phyloP scores from a whole-genome alignment of 2,113 vertebrate species.

The Myiozetetes cayanensis region DNA sequence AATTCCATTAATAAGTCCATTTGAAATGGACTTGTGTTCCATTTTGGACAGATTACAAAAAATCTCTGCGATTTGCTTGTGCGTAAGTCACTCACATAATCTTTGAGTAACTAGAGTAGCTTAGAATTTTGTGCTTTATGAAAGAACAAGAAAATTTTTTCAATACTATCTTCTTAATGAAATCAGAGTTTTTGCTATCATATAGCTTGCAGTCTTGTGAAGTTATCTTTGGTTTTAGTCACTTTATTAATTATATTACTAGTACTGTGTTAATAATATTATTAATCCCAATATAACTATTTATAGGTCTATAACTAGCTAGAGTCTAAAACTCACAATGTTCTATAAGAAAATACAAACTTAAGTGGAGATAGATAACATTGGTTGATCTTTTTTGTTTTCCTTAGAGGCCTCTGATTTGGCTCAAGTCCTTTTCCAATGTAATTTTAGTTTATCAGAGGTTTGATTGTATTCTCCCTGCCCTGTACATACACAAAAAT shows the following conservation, averaged over 20 bases:
- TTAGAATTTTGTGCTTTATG: not conserved
- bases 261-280: not conserved
- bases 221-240: not conserved
- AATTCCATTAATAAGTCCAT: not conserved
- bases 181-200: not conserved
- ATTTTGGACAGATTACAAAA: not conserved
- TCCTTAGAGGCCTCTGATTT: not conserved
- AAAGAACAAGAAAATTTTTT: not conserved
- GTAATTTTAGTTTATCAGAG: not conserved
- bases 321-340: not conserved
- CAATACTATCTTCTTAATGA: not conserved
- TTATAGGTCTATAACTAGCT: not conserved
- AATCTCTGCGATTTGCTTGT: not conserved
- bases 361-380: not conserved
- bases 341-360: not conserved
- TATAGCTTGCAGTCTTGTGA: not conserved
- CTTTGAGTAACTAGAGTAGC: not conserved
- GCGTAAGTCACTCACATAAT: not conserved
- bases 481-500: not conserved
- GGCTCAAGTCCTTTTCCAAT: not conserved
- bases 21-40: not conserved
- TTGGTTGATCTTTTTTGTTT: not conserved
- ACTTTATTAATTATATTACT: not conserved
- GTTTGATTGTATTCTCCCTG: not conserved
- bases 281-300: not conserved